These are phyloP conservation scores for Blastobasis adustella DNA, from an alignment of 2,888 invertebrate genomes.

Conservation along the genomic window DNA sequence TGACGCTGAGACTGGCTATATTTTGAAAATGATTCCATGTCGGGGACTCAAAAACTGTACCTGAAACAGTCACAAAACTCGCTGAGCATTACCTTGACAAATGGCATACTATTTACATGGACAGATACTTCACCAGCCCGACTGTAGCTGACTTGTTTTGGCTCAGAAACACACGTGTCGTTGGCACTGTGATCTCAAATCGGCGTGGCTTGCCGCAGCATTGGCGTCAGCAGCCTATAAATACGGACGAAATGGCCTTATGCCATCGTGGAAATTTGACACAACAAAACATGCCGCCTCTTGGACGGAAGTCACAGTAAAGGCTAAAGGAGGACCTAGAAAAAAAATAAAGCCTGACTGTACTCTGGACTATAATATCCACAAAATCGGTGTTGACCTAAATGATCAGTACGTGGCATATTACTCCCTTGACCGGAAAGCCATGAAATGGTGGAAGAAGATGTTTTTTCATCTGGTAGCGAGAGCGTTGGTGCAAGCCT, in stretches of 20 bases:
- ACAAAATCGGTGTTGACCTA: conserved; percentile 7
- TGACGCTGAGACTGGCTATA: conserved; percentile 14
- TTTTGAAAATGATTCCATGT: conserved; percentile 16
- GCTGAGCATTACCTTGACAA: conserved; percentile 11
- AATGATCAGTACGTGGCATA: conserved; percentile 7
- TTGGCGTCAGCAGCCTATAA: conserved; percentile 6
- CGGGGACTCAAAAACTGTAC: conserved; percentile 14
- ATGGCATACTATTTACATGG: conserved; percentile 15
- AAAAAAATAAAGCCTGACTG: conserved; percentile 6
- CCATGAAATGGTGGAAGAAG: conserved; percentile 16
- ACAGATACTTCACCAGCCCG: conserved; percentile 11
- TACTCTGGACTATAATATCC: conserved; percentile 5
- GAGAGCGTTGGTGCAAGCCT: conserved; percentile 7
- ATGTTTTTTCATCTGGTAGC: conserved; percentile 11
- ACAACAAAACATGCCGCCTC: conserved; percentile 10
- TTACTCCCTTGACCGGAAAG: conserved; percentile 2
- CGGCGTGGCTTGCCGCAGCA: conserved; percentile 11
- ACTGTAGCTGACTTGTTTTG: conserved; percentile 5
- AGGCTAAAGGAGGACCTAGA: conserved; percentile 1
- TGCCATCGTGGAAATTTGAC: conserved; percentile 6
- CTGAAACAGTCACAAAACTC: conserved; percentile 8
- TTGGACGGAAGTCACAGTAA: conserved; percentile 10
- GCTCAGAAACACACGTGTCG: conserved; percentile 6
- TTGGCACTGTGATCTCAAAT: conserved; percentile 11
- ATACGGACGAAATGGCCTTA: conserved; percentile 6